Evolutionary conservation across 53 echinoderm and acorn worm species (phyloP).

Genomic region (Antedon mediterranea): DNA sequence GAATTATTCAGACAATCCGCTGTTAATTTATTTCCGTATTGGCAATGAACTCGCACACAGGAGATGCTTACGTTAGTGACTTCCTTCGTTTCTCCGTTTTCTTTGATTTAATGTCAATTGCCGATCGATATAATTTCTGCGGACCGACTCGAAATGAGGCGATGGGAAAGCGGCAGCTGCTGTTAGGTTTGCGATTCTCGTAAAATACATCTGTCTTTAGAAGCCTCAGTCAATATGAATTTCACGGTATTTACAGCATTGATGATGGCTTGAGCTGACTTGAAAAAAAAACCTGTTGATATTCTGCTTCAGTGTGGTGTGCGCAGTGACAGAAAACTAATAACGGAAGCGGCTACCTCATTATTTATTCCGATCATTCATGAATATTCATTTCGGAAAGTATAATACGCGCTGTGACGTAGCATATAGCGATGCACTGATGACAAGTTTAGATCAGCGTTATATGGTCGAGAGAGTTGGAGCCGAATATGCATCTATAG

Average conservation of each 20-base stretch:
- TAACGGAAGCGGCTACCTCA: background rate
- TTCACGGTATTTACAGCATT: background rate
- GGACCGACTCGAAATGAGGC: conserved; percentile 1
- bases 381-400: background rate
- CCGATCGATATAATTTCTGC: background rate
- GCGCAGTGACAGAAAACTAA: background rate
- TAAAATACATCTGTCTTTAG: background rate
- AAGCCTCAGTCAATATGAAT: background rate
- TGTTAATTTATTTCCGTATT: background rate
- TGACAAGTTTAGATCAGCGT: background rate
- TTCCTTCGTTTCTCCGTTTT: background rate
- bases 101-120: conserved; percentile 1
- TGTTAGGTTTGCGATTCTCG: background rate
- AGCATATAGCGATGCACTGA: background rate
- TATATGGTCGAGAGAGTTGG: background rate
- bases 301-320: background rate
- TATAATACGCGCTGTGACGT: background rate
- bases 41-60: background rate
- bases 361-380: background rate
- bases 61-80: background rate
- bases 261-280: background rate
- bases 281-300: background rate
- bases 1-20: background rate
- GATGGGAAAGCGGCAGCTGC: background rate
- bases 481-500: background rate